Conservation (phyloP, 2,888 invertebrate genomes). For the Keiferia lycopersicella region DNA sequence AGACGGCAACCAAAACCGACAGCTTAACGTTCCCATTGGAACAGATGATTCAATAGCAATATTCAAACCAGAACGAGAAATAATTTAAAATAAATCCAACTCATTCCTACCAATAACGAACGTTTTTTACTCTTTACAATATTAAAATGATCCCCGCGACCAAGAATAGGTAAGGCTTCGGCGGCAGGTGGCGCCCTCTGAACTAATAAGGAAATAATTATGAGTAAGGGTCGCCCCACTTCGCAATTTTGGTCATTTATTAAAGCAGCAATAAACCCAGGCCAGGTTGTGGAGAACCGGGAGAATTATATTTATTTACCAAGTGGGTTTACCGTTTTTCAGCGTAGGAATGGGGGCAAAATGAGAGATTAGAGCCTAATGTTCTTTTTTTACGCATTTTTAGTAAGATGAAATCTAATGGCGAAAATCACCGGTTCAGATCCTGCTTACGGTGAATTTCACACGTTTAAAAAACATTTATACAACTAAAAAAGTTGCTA, state of each 20-base stretch:
- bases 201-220: conserved; percentile 59
- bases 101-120: background rate
- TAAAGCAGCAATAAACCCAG: conserved; percentile 48
- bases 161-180: conserved; percentile 34
- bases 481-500: too few species aligned
- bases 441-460: too few species aligned
- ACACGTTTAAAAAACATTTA: too few species aligned
- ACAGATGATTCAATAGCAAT: too few species aligned
- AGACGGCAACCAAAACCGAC: too few species aligned
- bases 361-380: background rate
- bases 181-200: conserved; percentile 45
- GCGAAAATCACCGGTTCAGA: too few species aligned
- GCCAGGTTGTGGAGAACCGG: conserved; percentile 31
- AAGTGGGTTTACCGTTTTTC: conserved; percentile 8
- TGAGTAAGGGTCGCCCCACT: conserved; percentile 50
- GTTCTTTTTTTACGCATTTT: too few species aligned
- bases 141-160: conserved; percentile 38
- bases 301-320: conserved; percentile 30
- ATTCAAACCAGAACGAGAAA: too few species aligned
- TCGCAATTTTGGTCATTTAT: conserved; percentile 51
- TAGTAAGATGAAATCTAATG: too few species aligned
- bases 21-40: too few species aligned
- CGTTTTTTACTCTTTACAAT: conserved; percentile 33
- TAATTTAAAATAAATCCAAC: too few species aligned
- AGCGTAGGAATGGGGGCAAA: too few species aligned